A percentile compares a stretch with the other conserved stretches of the same genome.
These are phyloP conservation scores for Pectinophora gossypiella DNA, from an alignment of 1,140 invertebrate genomes.

Conservation along the genomic window DNA sequence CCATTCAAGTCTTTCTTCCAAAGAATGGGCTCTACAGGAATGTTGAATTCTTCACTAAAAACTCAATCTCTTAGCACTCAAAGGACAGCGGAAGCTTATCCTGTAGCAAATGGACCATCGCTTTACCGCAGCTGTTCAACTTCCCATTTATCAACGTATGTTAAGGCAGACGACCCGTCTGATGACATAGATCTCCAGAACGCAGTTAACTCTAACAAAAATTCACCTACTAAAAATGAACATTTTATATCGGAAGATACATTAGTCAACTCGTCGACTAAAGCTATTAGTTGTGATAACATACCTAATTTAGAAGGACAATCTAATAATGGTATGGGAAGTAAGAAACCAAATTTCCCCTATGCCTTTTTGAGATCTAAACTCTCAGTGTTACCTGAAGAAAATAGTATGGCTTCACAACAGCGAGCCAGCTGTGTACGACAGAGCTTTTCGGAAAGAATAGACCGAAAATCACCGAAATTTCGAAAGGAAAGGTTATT, in stretches of 20 bases:
- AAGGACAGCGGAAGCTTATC: constrained; percentile 59
- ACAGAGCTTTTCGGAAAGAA: constrained; percentile 71
- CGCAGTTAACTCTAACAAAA: constrained; percentile 58
- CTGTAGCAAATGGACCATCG: constrained; percentile 67
- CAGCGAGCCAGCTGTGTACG: constrained; percentile 58
- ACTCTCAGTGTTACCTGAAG: constrained; percentile 84
- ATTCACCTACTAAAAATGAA: constrained; percentile 43
- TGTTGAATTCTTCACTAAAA: constrained; percentile 78
- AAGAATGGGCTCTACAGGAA: constrained; percentile 84
- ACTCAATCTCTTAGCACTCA: constrained; percentile 69
- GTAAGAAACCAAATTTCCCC: constrained; percentile 82
- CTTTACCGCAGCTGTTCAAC: constrained; percentile 87
- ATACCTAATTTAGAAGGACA: constrained; percentile 74
- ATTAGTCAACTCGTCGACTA: constrained; percentile 70
- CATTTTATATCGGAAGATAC: constrained; percentile 49
- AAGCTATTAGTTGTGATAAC: constrained; percentile 80
- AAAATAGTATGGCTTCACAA: constrained; percentile 77
- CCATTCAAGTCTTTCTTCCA: constrained; percentile 85
- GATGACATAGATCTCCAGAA: constrained; percentile 83
- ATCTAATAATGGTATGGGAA: constrained; percentile 44
- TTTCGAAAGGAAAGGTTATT: constrained; percentile 61
- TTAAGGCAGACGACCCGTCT: constrained; percentile 86
- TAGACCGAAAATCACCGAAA: constrained; percentile 67
- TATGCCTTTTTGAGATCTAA: constrained; percentile 87
- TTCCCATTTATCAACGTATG: constrained; percentile 84